Base-by-base conservation (phyloP, 2,797 vertebrate species). In the Hybognathus amarus region DNA sequence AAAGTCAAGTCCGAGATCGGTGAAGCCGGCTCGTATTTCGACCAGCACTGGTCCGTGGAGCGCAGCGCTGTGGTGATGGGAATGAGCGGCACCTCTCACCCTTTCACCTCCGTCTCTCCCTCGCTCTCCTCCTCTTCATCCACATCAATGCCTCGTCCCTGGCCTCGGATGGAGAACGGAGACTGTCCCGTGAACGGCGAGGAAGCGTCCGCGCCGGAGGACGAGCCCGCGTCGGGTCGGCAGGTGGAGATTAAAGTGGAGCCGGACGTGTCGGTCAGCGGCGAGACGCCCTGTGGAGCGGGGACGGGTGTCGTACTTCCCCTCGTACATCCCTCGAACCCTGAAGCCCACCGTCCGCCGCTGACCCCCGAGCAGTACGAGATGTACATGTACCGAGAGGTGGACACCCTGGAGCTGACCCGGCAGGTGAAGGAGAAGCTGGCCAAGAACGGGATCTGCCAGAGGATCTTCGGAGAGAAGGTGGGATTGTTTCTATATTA, bases 381-480 rank as follows among this genome's bases (percentile, higher is more conserved):
- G 93, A 95, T 97, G 91, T 99, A 99, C 94, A 99, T 99, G 98
- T 99, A 99, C 93, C 93, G 97, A 4, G 98, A 99, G 91, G 98
- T 99, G 91, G 98, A 99, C 93, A 99, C 98, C 0, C 86, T 98
- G 15, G 98, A 99, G 88, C 94, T 99, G 87, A 99, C 98, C 0
- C 93, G 97, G 85, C 98, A 98, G 93, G 98, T 99, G 91, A 99
- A 99, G 92, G 98, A 99, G 94, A 99, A 99, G 90, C 92, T 99
- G 90, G 97, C 98, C 15, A 99, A 99, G 95, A 99, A 99, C 0
- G 98, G 98, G 73, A 99, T 99, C 94, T 99, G 98, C 91, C 98
- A 99, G 92, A 94, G 98, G 93, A 99, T 99, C 94, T 99, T 99
- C 0, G 98, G 98, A 76, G 98, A 99, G 93, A 99, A 99, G 97